Percentiles rank a stretch among this genome's conserved stretches.
These are phyloP conservation scores for Isotomurus palustris DNA, from an alignment of 2,888 invertebrate species.

Conservation along the genomic window DNA sequence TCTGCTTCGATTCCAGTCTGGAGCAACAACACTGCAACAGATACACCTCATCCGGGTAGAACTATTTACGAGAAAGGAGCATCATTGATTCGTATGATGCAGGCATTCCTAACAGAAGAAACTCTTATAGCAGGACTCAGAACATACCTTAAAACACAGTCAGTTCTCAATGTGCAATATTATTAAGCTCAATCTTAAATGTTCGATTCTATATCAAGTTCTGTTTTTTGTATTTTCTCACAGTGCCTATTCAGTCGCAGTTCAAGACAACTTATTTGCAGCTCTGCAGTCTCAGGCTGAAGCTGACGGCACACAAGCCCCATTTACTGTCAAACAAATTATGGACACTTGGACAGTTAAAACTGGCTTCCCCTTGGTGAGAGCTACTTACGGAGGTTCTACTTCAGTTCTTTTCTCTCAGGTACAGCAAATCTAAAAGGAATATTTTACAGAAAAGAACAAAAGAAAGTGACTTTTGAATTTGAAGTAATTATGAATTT, in stretches of 20 bases:
- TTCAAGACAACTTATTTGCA: constrained; percentile 52
- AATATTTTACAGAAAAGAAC: too few species aligned
- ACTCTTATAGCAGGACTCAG: constrained; percentile 50
- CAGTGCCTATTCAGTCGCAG: constrained; percentile 49
- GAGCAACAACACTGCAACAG: constrained; percentile 1
- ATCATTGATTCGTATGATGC: constrained; percentile 55
- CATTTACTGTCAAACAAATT: constrained; percentile 47
- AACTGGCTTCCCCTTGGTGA: constrained; percentile 25
- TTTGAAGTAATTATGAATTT: neutral
- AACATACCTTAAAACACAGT: constrained; percentile 35
- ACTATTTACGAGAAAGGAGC: constrained; percentile 48
- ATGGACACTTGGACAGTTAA: constrained; percentile 50
- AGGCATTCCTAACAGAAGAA: constrained; percentile 52
- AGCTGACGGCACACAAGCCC: constrained; percentile 32
- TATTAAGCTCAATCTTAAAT: too few species aligned
- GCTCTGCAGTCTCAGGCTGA: constrained; percentile 49
- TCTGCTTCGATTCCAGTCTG: constrained; percentile 8
- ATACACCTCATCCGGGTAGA: constrained; percentile 7
- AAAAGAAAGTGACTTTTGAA: neutral
- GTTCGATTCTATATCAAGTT: too few species aligned
- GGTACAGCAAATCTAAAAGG: too few species aligned
- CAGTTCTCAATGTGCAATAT: too few species aligned
- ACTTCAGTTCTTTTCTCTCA: neutral
- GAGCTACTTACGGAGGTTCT: constrained; percentile 5
- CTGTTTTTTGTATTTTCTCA: too few species aligned